Evolutionary conservation across 2,888 invertebrate species (phyloP).

Genomic region (Argyresthia goedartella): DNA sequence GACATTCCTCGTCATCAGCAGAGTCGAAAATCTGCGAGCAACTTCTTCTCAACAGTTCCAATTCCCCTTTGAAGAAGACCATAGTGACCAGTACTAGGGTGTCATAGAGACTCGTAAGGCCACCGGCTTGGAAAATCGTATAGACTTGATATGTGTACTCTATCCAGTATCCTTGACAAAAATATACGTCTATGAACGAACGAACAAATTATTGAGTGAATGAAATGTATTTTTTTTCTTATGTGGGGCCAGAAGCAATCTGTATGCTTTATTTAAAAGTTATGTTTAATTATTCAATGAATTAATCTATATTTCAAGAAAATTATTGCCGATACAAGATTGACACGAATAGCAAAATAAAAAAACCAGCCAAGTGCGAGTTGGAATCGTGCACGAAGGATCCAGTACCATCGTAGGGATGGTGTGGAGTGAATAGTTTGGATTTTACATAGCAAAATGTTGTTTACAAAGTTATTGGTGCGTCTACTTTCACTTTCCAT

Average conservation of each 20-base stretch:
- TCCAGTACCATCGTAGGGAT: too few species aligned
- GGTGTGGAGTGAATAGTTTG: too few species aligned
- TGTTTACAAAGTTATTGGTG: too few species aligned
- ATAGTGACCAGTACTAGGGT: background rate
- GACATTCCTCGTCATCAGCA: background rate
- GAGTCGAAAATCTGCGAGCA: background rate
- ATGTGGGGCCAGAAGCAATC: background rate
- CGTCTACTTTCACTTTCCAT: too few species aligned
- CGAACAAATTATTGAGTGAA: background rate
- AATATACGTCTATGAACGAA: background rate
- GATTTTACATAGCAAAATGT: too few species aligned
- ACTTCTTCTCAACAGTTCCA: background rate
- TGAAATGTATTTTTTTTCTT: background rate
- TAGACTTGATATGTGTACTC: background rate
- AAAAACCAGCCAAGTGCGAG: too few species aligned
- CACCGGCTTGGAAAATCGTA: background rate
- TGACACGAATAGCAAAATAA: too few species aligned
- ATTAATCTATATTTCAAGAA: too few species aligned
- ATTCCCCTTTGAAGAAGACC: background rate
- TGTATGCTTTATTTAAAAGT: too few species aligned
- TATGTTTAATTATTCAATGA: too few species aligned
- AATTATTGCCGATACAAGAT: too few species aligned
- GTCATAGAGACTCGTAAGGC: background rate
- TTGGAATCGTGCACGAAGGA: too few species aligned
- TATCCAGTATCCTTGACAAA: background rate